Evolutionary conservation across 2,797 vertebrate genomes (phyloP).

Genomic region (Phrynocephalus forsythii): DNA sequence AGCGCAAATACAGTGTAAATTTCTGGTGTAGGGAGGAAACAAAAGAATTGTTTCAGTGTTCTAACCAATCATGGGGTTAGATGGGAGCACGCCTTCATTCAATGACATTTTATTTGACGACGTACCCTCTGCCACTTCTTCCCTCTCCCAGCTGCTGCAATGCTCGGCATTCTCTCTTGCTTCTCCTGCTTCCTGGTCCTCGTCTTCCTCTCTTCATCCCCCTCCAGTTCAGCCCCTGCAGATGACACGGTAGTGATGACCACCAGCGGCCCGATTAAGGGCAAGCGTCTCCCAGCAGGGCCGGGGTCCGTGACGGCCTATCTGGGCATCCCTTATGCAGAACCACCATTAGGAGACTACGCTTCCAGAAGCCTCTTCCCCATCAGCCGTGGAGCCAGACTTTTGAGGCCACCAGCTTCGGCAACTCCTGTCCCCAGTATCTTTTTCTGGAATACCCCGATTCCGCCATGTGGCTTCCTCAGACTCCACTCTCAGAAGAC

Average conservation of each 20-base stretch:
- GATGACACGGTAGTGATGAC: slow-evolving; percentile 20
- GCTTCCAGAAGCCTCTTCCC: slow-evolving; percentile 65
- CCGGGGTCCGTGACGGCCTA: slow-evolving; percentile 13
- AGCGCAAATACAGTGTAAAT: not conserved
- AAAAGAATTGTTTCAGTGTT: too few species aligned
- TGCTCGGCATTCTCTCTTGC: slow-evolving; percentile 42
- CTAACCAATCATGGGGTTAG: too few species aligned
- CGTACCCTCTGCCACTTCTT: not conserved
- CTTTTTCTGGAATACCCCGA: slow-evolving; percentile 63
- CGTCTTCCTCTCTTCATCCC: not conserved
- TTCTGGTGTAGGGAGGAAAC: too few species aligned
- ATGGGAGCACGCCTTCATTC: too few species aligned
- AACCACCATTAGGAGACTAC: slow-evolving; percentile 62
- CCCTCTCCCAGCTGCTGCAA: not conserved
- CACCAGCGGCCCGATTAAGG: slow-evolving; percentile 19
- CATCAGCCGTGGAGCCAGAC: slow-evolving; percentile 56
- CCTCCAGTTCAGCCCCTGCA: slow-evolving; percentile 45
- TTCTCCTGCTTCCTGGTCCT: not conserved
- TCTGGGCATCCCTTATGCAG: slow-evolving; percentile 39
- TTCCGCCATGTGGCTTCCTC: slow-evolving; percentile 77
- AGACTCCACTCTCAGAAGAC: slow-evolving; percentile 80
- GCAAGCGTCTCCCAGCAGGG: not conserved
- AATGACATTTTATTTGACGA: not conserved
- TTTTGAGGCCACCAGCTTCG: slow-evolving; percentile 65
- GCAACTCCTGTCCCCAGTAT: slow-evolving; percentile 61